These are phyloP conservation scores for Drosophila neocordata DNA, from an alignment of 1,140 invertebrate genomes.

Conservation along the genomic window DNA sequence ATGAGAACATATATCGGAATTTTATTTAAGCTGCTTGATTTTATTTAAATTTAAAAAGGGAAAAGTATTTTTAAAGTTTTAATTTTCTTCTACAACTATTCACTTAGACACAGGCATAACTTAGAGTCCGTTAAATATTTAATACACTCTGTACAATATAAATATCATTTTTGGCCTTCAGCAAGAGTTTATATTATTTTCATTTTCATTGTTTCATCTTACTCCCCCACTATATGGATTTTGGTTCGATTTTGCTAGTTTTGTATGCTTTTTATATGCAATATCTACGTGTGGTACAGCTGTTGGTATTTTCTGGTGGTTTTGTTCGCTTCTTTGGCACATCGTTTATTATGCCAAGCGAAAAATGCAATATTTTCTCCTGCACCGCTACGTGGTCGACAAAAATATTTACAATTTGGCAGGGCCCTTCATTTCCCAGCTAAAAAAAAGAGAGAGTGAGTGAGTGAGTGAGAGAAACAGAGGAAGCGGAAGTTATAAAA, in stretches of 20 bases:
- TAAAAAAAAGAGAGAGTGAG: neutral
- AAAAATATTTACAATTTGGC: constrained; percentile 80
- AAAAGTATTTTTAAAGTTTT: too few relatives aligned
- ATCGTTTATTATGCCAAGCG: constrained; percentile 79
- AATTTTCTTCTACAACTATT: too few relatives aligned
- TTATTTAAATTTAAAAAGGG: too few relatives aligned
- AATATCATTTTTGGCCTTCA: constrained; percentile 1
- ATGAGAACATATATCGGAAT: too few relatives aligned
- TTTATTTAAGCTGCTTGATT: too few relatives aligned
- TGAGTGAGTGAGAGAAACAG: constrained; percentile 17
- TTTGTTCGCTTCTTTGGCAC: constrained; percentile 61
- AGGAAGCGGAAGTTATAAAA: constrained; percentile 72
- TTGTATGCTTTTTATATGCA: constrained; percentile 10
- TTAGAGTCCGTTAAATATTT: too few relatives aligned
- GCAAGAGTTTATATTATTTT: constrained; percentile 20
- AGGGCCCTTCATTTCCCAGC: constrained; percentile 37
- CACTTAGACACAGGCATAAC: too few relatives aligned
- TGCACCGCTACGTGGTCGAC: constrained; percentile 78
- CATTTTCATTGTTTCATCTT: neutral
- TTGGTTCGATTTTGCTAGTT: constrained; percentile 24
- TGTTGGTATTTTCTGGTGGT: constrained; percentile 60
- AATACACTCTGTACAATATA: neutral
- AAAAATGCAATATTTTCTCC: constrained; percentile 80
- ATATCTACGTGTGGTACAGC: constrained; percentile 48
- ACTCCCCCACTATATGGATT: constrained; percentile 13